Conservation (phyloP, 2,113 vertebrate species). For the Pseudorasbora parva region DNA sequence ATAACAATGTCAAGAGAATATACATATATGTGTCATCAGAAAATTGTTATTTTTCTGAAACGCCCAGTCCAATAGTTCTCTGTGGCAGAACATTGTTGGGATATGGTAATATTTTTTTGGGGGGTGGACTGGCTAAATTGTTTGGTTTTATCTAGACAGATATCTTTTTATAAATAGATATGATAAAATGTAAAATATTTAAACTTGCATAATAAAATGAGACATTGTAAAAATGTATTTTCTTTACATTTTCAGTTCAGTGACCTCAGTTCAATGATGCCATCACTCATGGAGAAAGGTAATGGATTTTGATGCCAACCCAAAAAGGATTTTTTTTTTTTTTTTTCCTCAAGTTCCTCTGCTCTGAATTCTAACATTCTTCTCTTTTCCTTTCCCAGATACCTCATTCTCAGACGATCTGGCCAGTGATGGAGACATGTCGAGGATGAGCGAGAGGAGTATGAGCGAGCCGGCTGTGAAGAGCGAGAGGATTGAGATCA, state of each 20-base stretch:
- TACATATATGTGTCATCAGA: background rate
- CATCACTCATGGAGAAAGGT: slow-evolving; percentile 92
- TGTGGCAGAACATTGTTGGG: background rate
- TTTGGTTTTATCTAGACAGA: too few species aligned
- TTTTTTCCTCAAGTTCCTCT: background rate
- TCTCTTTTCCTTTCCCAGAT: slow-evolving; percentile 58
- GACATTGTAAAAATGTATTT: too few species aligned
- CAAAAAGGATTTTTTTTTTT: background rate
- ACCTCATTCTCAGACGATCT: slow-evolving; percentile 82
- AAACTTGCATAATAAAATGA: too few species aligned
- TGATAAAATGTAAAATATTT: too few species aligned
- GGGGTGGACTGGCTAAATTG: background rate
- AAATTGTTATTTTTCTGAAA: background rate
- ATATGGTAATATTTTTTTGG: too few species aligned
- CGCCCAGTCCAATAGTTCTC: background rate
- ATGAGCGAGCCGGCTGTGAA: slow-evolving; percentile 87
- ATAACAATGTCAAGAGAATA: background rate
- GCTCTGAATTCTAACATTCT: background rate
- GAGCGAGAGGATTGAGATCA: slow-evolving; percentile 87
- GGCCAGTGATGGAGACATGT: slow-evolving; percentile 76
- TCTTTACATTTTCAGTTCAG: slow-evolving; percentile 80
- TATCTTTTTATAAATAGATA: too few species aligned
- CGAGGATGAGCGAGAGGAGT: slow-evolving; percentile 55
- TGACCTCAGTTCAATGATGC: slow-evolving; percentile 89
- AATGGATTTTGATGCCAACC: background rate